Percentiles rank a stretch among this genome's conserved stretches.
Conservation (phyloP, 2,113 vertebrate species). For the Megalops atlanticus region DNA sequence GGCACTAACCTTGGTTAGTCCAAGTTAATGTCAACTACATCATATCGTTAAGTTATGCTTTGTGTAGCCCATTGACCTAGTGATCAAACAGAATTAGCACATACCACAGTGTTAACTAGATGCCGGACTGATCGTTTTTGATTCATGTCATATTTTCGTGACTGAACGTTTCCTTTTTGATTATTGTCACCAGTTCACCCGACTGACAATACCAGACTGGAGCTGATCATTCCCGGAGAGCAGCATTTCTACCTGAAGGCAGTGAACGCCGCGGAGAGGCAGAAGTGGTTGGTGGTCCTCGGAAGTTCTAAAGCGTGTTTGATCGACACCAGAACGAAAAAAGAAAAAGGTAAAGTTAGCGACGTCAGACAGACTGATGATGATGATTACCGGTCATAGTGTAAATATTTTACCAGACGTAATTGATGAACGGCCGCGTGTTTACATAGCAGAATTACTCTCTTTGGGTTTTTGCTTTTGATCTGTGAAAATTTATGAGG, state of each 20-base stretch:
- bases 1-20: too few relatives aligned
- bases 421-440: not conserved
- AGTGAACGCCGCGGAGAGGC: conserved; percentile 81
- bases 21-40: too few relatives aligned
- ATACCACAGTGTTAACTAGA: too few relatives aligned
- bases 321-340: conserved; percentile 77
- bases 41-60: too few relatives aligned
- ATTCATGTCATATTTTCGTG: not conserved
- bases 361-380: too few relatives aligned
- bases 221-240: conserved; percentile 81
- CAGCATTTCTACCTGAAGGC: conserved; percentile 85
- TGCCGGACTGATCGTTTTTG: not conserved
- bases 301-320: conserved; percentile 83
- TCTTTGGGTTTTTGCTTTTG: not conserved
- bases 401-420: too few relatives aligned
- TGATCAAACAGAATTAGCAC: too few relatives aligned
- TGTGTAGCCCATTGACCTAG: too few relatives aligned
- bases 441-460: not conserved
- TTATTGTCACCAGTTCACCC: conserved; percentile 66
- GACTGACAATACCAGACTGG: conserved; percentile 80
- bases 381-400: too few relatives aligned
- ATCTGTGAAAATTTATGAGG: not conserved
- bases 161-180: not conserved
- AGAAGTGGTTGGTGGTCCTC: conserved; percentile 81
- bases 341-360: conserved; percentile 81